phyloP scores from a whole-genome alignment of 2,113 vertebrate genomes.

The Natator depressus region DNA sequence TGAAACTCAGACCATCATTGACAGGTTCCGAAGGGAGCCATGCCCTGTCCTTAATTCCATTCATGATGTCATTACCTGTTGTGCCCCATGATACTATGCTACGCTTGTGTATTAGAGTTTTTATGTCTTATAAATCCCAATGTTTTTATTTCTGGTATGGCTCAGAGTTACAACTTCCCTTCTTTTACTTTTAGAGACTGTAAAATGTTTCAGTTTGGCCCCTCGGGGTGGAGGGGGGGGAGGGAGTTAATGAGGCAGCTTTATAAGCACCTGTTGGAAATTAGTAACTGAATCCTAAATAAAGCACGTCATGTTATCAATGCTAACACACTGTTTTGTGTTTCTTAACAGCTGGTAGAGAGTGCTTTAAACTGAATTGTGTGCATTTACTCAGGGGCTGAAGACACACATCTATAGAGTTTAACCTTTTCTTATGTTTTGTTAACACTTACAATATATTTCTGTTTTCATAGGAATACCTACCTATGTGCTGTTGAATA shows the following conservation, averaged over 20 bases:
- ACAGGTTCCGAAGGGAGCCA: background rate
- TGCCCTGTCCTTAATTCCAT: background rate
- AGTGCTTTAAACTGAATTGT: background rate
- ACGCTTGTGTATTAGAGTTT: background rate
- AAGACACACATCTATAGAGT: background rate
- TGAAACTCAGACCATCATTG: background rate
- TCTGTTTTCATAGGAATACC: slow-evolving; percentile 87
- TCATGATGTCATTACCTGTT: background rate
- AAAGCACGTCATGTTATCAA: background rate
- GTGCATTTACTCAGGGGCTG: background rate
- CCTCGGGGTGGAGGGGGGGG: fast-evolving
- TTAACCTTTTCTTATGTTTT: background rate
- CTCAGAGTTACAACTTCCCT: background rate
- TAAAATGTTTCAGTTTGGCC: background rate
- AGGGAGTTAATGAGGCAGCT: background rate
- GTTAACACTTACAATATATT: background rate
- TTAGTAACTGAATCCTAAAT: background rate
- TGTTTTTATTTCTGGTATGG: background rate
- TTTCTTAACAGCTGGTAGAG: background rate
- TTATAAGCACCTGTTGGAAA: slow-evolving; percentile 1
- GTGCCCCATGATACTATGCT: fast-evolving
- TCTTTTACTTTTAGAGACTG: background rate
- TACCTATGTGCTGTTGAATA: slow-evolving; percentile 94
- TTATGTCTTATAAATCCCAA: background rate
- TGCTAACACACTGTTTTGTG: background rate